Base-by-base conservation (phyloP, 2,888 invertebrate species). In the Pristionchus maxplancki region DNA sequence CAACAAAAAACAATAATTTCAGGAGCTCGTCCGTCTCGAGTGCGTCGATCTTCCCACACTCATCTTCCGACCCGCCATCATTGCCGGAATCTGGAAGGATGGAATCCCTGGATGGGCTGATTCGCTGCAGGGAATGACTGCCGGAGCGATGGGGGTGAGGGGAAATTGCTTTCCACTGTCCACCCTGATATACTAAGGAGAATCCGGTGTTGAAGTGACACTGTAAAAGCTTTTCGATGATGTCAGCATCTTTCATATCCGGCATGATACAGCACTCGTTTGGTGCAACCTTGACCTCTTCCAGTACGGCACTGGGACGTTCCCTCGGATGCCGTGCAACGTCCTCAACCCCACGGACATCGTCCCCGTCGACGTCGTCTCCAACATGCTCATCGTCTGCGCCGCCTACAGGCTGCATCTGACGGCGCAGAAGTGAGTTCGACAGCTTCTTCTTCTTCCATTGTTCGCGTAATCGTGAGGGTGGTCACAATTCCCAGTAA, bases 61-160 rank as follows among this genome's bases (percentile, higher is more conserved):
- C 48, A 97, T 98, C 90, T 96, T 97, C 89, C 96, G 98, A 89
- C 98, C 98, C 0, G 97, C 98, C 0, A 97, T 98, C 92, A 97
- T 98, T 97, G 96, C 98, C 89, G 98, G 98, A 1, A 94, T 95
- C 71, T 96, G 95, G 95, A 94, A 94, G 89, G 95, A 95, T 90
- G 96, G 96, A 9, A 91, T 95, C n/a, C 95, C 95, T 4, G 98
- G 98, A 0, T 99, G 98, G 98, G 97, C 98, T 0, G 97, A 97
- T 91, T 98, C 98, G 87, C 97, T 97, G 95, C 98, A 98, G 94
- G 98, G 98, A 0, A 97, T 98, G 0, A 97, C 97, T 13, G 67
- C 81, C 11, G 31, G 24, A 8, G 81, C 81, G 6, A 24, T 81
- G 20, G 81, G 81, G 31, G 81, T 81, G 6, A 81, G 31, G n/a